Evolutionary conservation across 2,113 vertebrate species (phyloP).

Genomic region (Apaloderma vittatum): DNA sequence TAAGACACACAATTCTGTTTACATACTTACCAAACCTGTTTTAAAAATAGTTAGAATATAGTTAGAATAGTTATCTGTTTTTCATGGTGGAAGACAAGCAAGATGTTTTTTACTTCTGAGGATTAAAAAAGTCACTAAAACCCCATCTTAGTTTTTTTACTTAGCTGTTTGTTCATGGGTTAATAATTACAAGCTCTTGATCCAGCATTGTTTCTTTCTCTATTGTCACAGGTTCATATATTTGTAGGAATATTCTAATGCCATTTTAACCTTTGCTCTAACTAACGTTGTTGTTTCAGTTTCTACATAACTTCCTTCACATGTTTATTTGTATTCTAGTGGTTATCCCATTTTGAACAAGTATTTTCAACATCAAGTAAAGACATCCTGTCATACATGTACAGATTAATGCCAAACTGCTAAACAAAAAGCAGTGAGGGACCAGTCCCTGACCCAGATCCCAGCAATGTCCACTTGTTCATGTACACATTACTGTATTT

Average conservation of each 20-base stretch:
- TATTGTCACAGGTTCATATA: not conserved
- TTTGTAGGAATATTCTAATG: not conserved
- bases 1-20: not conserved
- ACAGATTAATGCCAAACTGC: not conserved
- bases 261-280: not conserved
- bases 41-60: not conserved
- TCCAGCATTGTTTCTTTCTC: not conserved
- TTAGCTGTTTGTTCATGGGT: not conserved
- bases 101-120: not conserved
- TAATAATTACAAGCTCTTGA: not conserved
- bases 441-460: not conserved
- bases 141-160: not conserved
- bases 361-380: not conserved
- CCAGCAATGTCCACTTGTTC: not conserved
- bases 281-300: not conserved
- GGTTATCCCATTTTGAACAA: not conserved
- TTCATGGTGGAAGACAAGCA: not conserved
- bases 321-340: not conserved
- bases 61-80: not conserved
- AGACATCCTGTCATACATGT: not conserved
- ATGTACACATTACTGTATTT: not conserved
- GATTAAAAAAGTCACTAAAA: not conserved
- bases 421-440: not conserved
- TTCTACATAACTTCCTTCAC: not conserved
- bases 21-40: not conserved